A percentile compares a stretch with the other conserved stretches of the same genome.
These are phyloP conservation scores for Siniperca scherzeri DNA, from an alignment of 2,797 vertebrate genomes.

Conservation along the genomic window DNA sequence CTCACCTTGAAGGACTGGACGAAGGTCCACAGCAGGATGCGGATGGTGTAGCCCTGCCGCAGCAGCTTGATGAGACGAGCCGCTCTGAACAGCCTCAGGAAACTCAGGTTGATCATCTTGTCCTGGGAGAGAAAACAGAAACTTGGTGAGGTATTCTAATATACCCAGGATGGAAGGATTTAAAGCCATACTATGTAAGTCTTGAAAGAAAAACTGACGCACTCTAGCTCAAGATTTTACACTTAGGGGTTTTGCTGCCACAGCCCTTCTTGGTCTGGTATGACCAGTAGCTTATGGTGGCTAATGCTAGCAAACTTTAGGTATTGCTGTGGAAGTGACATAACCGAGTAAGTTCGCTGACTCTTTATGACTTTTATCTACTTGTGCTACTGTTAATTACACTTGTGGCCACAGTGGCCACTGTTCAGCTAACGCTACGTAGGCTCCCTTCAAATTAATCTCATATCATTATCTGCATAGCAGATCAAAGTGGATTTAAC, in stretches of 20 bases:
- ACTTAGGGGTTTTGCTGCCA: not conserved
- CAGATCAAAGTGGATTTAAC: not conserved
- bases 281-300: not conserved
- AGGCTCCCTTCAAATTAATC: not conserved
- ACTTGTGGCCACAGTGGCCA: not conserved
- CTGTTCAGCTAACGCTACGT: not conserved
- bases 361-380: not conserved
- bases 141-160: not conserved
- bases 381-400: not conserved
- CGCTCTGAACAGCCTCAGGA: constrained; percentile 94
- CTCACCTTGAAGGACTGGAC: constrained; percentile 99
- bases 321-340: not conserved
- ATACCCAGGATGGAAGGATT: not conserved
- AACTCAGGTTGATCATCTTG: constrained; percentile 98
- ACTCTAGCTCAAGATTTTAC: not conserved
- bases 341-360: not conserved
- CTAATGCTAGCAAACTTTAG: not conserved
- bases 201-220: too few species aligned
- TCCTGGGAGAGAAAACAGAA: constrained; percentile 81
- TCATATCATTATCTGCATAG: not conserved
- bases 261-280: not conserved
- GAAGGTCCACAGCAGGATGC: constrained; percentile 98
- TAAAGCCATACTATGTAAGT: not conserved
- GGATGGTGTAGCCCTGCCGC: constrained; percentile 98
- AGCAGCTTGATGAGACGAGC: constrained; percentile 98